Evolutionary conservation across 1,140 invertebrate species (phyloP).

Genomic region (Sipha flava): DNA sequence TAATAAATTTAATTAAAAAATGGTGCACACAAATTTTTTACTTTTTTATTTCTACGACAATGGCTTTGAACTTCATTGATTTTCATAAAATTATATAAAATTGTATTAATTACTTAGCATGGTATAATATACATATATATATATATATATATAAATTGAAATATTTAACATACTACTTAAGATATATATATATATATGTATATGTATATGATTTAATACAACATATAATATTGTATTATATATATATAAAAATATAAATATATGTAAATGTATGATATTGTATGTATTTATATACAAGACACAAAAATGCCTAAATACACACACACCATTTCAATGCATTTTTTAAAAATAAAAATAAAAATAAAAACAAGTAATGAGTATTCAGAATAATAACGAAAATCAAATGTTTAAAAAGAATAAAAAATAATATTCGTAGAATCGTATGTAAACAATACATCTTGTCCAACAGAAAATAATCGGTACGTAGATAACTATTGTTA

Average conservation of each 20-base stretch:
- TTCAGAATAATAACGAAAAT: background rate
- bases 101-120: background rate
- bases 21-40: background rate
- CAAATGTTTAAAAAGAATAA: background rate
- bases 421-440: background rate
- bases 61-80: background rate
- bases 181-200: background rate
- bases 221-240: background rate
- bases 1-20: background rate
- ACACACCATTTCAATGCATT: constrained; percentile 13
- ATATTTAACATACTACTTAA: too few relatives aligned
- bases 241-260: background rate
- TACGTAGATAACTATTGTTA: background rate
- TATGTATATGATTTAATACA: background rate
- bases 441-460: background rate
- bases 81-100: background rate
- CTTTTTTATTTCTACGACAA: background rate
- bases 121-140: background rate
- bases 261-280: background rate
- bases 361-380: background rate
- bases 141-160: too few relatives aligned
- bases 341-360: background rate
- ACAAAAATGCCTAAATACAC: constrained; percentile 10
- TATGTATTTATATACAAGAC: constrained; percentile 24
- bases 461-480: constrained; percentile 8